Conservation (phyloP, 2,113 vertebrate species). For the Amblyopsis rosae region DNA sequence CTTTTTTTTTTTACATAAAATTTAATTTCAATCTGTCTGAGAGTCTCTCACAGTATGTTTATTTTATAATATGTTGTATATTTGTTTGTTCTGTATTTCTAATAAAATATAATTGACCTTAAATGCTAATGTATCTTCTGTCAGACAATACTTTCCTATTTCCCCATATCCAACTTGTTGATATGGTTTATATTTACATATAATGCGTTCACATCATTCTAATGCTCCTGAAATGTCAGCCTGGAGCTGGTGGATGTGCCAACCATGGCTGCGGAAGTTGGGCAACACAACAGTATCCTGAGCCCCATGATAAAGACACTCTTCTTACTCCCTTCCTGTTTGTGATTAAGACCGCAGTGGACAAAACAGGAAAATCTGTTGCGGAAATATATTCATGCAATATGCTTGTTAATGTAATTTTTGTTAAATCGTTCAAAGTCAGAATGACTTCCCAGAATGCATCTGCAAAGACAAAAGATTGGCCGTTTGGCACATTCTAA, state of each 20-base stretch:
- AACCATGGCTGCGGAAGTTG: constrained; percentile 61
- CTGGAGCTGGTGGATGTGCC: constrained; percentile 19
- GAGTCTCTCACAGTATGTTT: neutral
- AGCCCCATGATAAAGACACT: constrained; percentile 50
- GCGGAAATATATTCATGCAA: constrained; percentile 19
- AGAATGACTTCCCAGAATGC: no score
- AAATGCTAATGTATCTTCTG: no score
- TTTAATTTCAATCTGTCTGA: no score
- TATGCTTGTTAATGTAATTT: neutral
- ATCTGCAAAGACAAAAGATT: no score
- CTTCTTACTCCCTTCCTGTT: constrained; percentile 61
- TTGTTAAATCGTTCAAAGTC: no score
- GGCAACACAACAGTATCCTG: constrained; percentile 60
- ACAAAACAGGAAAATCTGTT: constrained; percentile 51
- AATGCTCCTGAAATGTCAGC: constrained; percentile 17
- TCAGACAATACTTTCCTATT: neutral
- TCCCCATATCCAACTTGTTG: neutral
- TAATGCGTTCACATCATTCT: neutral
- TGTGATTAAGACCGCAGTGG: constrained; percentile 48
- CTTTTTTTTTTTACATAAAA: neutral
- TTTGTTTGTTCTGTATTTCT: neutral
- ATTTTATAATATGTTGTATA: neutral
- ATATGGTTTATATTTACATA: neutral
- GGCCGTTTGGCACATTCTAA: no score
- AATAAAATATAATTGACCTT: constrained; percentile 8